Evolutionary conservation across 1,140 invertebrate genomes (phyloP), one percentile per base, ranked within the genome.

Genomic region (Cotesia typhae): DNA sequence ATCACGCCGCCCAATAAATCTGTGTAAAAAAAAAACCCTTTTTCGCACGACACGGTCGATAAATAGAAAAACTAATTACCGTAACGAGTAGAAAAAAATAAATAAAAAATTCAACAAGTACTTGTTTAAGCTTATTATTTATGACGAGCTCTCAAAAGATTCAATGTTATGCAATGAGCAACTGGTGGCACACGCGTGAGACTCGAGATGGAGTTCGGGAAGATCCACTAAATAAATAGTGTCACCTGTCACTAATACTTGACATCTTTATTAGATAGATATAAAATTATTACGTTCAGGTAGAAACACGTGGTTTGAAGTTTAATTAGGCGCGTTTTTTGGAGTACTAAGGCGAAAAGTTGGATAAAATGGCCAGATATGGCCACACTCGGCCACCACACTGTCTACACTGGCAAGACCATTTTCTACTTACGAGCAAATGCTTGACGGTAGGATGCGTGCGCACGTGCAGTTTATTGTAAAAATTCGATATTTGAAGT

Each of bases 91-190:
- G 2, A 59, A 59, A 17, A 59, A 59, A 59, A 59, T 12, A 57
- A 9, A 9, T 57, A 6, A 61, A 35, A 37, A 35, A 28, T 36
- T 36, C 10, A 10, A 64, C 37, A 10, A 64, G 6, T 60, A n/a
- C 35, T 35, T 7, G 9, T 4, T 28, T 12, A 5, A 2, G 12
- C 9, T 12, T 6, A 57, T 28, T 60, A 4, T 61, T 35, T 35
- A 41, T 55, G 10, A 64, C 36, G 14, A 17, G 20, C 28, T 28
- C 47, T 38, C 59, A 53, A 14, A 52, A 53, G 55, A 57, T 60
- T 60, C n/a, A 51, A 14, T 73, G 79, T 84, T 84, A 83, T 78
- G 83, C 83, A 83, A 85, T 81, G 81, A 78, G 83, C 81, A 85
- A 85, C 83, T 84, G 80, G 81, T 85, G 80, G 82, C 77, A 83